Evolutionary conservation across 2,888 invertebrate species (phyloP).

Genomic region (Baccha elongata): DNA sequence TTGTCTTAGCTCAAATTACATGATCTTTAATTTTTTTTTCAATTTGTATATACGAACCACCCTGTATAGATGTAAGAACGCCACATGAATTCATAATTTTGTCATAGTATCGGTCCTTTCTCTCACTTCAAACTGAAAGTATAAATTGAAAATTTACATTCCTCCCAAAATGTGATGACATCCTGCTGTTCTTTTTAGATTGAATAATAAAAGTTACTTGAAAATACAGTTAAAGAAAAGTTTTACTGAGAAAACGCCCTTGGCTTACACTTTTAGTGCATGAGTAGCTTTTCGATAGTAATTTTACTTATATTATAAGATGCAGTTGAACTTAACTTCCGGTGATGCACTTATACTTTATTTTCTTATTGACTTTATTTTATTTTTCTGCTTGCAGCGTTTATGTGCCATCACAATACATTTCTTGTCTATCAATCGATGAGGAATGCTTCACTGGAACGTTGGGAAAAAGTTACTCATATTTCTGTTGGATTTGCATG

Average conservation of each 20-base stretch:
- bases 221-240: slow-evolving; percentile 8
- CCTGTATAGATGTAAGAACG: not conserved
- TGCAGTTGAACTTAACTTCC: not conserved
- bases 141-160: slow-evolving; percentile 43
- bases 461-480: slow-evolving; percentile 92
- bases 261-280: not conserved
- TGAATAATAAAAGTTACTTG: slow-evolving; percentile 1
- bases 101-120: slow-evolving; percentile 1
- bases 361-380: slow-evolving; percentile 5
- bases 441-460: slow-evolving; percentile 87
- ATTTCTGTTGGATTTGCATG: slow-evolving; percentile 89
- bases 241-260: not conserved
- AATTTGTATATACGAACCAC: no score
- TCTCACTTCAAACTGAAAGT: not conserved
- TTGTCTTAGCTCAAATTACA: no score
- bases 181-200: slow-evolving; percentile 11
- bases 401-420: slow-evolving; percentile 95
- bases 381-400: slow-evolving; percentile 84
- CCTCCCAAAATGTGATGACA: not conserved
- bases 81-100: slow-evolving; percentile 42
- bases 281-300: not conserved
- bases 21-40: no score
- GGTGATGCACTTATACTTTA: not conserved
- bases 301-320: not conserved
- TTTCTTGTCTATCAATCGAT: slow-evolving; percentile 92